Base-by-base conservation (phyloP, 1,140 invertebrate genomes). In the Diorhabda carinulata region DNA sequence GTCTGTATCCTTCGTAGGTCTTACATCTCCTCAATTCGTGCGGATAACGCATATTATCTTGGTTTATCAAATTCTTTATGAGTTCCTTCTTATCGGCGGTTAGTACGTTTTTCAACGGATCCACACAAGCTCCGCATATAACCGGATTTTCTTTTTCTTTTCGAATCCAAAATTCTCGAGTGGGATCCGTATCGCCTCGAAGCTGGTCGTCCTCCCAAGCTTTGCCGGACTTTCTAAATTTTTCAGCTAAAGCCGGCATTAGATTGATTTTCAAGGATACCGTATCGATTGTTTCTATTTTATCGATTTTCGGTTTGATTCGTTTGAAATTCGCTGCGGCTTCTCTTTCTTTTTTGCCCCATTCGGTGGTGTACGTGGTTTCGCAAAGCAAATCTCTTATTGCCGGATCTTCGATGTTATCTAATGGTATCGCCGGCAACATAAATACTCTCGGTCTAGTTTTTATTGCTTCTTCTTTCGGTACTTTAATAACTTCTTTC, bases 391-490 rank as follows among this genome's bases (percentile, higher is more conserved):
- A 4, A 6, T 79, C 66, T 62, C 80, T 72, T 9, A 80, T 78
- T 52, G 81, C 67, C 61, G 74, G 69, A 71, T 85, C 80, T 3
- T 74, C 73, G 2, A 85, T 75, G 62, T 86, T 81, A 60, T 86
- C 84, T 68, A 86, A 77, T 71, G 81, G 82, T 8, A 85, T 77
- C 3, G 81, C 82, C 1, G 83, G 83, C 0, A 81, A 79, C 78
- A 85, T 81, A 45, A 82, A 80, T 8, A 81, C 70, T 4, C 84
- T 78, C 4, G 84, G 83, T 0, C 84, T 77, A 2, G 78, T 83
- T 68, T 78, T 82, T 10, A 78, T 76, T 0, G 74, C 79, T 52
- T 79, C 70, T 57, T 78, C 78, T n/a, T 68, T 72, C 4, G 43
- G 5, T 56, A 9, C 10, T 8, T 25, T 56, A 41, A 44, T 8